Evolutionary conservation across 1,140 invertebrate species (phyloP).

Genomic region (Dreissena rostriformis): DNA sequence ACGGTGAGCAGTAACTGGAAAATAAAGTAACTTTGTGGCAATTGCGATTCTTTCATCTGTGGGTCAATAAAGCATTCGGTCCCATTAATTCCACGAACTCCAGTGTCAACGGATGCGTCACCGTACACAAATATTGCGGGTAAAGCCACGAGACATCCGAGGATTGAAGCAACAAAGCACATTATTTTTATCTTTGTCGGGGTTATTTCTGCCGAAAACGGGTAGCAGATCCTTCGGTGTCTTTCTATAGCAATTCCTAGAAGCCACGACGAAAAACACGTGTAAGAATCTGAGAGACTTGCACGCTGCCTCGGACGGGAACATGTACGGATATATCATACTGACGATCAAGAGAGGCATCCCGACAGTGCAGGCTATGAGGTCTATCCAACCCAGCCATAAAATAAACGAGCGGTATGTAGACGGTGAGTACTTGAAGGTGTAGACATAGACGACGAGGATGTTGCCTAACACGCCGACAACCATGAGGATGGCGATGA

Average conservation of each 20-base stretch:
- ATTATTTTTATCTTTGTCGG: conserved; percentile 19
- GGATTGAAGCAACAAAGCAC: conserved; percentile 3
- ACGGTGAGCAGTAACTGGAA: conserved; percentile 15
- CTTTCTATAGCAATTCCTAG: conserved; percentile 38
- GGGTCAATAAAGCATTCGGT: conserved; percentile 44
- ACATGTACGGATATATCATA: conserved; percentile 46
- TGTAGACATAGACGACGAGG: conserved; percentile 62
- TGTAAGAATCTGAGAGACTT: conserved; percentile 15
- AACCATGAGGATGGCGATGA: conserved; percentile 48
- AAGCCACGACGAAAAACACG: conserved; percentile 15
- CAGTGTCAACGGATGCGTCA: conserved; percentile 14
- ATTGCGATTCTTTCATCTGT: background rate
- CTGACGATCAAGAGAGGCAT: conserved; percentile 34
- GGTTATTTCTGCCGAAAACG: background rate
- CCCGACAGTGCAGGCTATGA: conserved; percentile 20
- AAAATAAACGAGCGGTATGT: conserved; percentile 38
- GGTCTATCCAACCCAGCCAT: conserved; percentile 30
- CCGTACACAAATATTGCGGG: conserved; percentile 34
- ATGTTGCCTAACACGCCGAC: conserved; percentile 62
- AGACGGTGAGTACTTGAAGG: conserved; percentile 17
- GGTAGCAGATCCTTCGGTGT: conserved; percentile 30
- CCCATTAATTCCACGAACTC: conserved; percentile 31
- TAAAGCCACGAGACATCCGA: conserved; percentile 15
- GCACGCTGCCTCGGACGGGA: conserved; percentile 27
- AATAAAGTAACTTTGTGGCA: conserved; percentile 23